phyloP scores from a whole-genome alignment of 1,140 invertebrate genomes.

The Belonocnema kinseyi region DNA sequence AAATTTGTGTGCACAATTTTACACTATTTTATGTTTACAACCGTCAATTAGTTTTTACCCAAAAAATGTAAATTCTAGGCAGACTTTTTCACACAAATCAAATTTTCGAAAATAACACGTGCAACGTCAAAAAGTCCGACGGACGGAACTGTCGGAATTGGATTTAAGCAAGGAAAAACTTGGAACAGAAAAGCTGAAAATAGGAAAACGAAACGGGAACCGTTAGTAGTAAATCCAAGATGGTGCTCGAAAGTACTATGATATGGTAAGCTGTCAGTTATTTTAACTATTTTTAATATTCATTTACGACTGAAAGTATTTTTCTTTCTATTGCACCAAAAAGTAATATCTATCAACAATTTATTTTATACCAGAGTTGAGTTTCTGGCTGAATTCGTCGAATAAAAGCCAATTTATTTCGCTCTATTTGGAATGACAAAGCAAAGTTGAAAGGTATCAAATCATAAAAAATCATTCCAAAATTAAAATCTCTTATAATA shows the following conservation, averaged over 20 bases:
- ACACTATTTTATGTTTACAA: not conserved
- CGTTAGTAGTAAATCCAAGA: slow-evolving; percentile 77
- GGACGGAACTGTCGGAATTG: not conserved
- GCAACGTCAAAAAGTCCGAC: not conserved
- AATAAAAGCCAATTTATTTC: slow-evolving; percentile 28
- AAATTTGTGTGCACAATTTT: not conserved
- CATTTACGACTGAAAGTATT: not conserved
- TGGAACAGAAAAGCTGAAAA: not conserved
- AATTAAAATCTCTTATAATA: slow-evolving; percentile 10
- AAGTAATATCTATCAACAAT: slow-evolving; percentile 6
- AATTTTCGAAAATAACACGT: not conserved
- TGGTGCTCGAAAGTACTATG: slow-evolving; percentile 98
- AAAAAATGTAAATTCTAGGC: not conserved
- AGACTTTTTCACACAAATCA: not conserved
- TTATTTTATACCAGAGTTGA: slow-evolving; percentile 15
- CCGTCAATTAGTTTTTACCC: not conserved
- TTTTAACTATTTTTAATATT: slow-evolving; percentile 40
- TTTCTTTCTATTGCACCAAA: not conserved
- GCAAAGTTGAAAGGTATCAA: slow-evolving; percentile 67
- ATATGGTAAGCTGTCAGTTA: slow-evolving; percentile 85
- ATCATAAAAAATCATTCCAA: not conserved
- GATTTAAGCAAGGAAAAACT: not conserved
- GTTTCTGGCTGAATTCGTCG: slow-evolving; percentile 14
- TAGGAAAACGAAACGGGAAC: slow-evolving; percentile 4
- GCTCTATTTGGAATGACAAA: slow-evolving; percentile 61